Conservation (phyloP, 2,113 vertebrate species). For the Ictalurus furcatus region DNA sequence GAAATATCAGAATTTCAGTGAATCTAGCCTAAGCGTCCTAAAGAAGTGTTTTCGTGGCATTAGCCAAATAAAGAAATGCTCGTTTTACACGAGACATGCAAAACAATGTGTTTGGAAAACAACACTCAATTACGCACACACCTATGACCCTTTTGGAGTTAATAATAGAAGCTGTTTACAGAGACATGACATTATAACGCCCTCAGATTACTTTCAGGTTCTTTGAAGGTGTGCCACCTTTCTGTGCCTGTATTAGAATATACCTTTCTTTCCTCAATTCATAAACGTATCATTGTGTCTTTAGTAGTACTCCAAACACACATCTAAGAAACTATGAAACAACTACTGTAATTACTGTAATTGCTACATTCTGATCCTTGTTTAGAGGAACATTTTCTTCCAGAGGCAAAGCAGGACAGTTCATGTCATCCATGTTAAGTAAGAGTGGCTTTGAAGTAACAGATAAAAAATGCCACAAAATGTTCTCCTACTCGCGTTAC, state of each 20-base stretch:
- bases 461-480: slow-evolving; percentile 12
- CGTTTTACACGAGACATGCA: not conserved
- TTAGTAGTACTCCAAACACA: slow-evolving; percentile 3
- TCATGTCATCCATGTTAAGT: slow-evolving; percentile 2
- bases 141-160: not conserved
- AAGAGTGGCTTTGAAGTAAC: slow-evolving; percentile 10
- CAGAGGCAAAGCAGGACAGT: not conserved
- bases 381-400: slow-evolving; percentile 30
- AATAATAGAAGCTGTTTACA: not conserved
- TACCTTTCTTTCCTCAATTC: slow-evolving; percentile 8
- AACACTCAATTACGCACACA: not conserved
- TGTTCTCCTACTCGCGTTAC: not conserved
- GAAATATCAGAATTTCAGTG: not conserved
- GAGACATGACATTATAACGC: not conserved
- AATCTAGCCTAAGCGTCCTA: not conserved
- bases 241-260: not conserved
- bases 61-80: not conserved
- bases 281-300: slow-evolving; percentile 10
- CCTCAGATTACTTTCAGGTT: not conserved
- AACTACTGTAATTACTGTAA: slow-evolving; percentile 13
- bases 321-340: not conserved
- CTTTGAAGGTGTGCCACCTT: slow-evolving; percentile 15
- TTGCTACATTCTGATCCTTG: slow-evolving; percentile 25
- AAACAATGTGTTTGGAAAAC: not conserved
- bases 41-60: not conserved